Percentiles rank a stretch among this genome's conserved stretches.
These are phyloP conservation scores for Notolepis coatsorum DNA, from an alignment of 2,797 vertebrate genomes.

Conservation along the genomic window DNA sequence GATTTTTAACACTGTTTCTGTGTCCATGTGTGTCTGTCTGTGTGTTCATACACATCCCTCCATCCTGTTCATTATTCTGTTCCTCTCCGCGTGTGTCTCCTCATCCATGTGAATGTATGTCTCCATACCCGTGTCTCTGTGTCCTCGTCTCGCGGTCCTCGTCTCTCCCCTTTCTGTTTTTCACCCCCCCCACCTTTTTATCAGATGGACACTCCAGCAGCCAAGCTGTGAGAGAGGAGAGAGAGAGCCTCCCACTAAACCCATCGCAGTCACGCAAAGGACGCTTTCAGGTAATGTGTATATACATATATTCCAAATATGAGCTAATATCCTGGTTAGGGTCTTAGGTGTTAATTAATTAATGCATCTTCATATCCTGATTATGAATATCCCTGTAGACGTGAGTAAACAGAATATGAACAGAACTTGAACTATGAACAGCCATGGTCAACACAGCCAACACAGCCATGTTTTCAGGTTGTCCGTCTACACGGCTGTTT, in stretches of 20 bases:
- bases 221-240: conserved; percentile 68
- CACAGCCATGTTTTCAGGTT: too few species aligned
- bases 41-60: too few species aligned
- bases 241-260: conserved; percentile 43
- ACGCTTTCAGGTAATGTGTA: conserved; percentile 84
- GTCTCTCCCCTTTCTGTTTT: conserved; percentile 61
- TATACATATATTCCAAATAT: too few species aligned
- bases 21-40: conserved; percentile 53
- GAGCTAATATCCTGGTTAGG: too few species aligned
- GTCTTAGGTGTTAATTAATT: too few species aligned
- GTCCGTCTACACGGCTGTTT: too few species aligned
- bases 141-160: conserved; percentile 48
- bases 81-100: conserved; percentile 14
- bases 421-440: too few species aligned
- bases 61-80: too few species aligned
- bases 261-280: conserved; percentile 72
- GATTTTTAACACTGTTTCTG: conserved; percentile 60
- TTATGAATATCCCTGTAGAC: too few species aligned
- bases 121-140: conserved; percentile 41
- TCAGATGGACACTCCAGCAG: conserved; percentile 72
- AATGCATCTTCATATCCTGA: too few species aligned
- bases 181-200: conserved; percentile 51
- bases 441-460: too few species aligned
- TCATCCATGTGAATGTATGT: conserved; percentile 36
- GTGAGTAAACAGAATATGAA: too few species aligned